A percentile compares a stretch with the other conserved stretches of the same genome.
These are phyloP conservation scores for Drosophila sordidula DNA, from an alignment of 2,888 invertebrate genomes.

Conservation along the genomic window DNA sequence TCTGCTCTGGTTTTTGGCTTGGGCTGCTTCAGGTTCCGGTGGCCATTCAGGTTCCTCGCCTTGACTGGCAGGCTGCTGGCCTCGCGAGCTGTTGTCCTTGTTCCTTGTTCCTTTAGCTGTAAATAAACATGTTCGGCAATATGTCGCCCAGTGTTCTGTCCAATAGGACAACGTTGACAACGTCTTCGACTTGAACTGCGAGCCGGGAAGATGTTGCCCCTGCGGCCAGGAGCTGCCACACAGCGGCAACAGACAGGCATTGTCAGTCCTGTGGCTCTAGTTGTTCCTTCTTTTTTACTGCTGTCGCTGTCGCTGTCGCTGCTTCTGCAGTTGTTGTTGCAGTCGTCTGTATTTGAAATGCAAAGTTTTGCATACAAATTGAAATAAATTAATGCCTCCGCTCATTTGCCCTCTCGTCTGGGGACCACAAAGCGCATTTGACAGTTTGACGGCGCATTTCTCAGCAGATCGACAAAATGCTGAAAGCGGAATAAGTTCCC, in stretches of 20 bases:
- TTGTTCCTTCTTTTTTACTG: background rate
- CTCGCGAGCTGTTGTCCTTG: constrained; percentile 60
- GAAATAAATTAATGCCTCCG: constrained; percentile 60
- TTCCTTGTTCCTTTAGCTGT: constrained; percentile 54
- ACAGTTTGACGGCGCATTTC: constrained; percentile 41
- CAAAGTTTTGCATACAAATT: constrained; percentile 63
- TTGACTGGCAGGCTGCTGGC: constrained; percentile 2
- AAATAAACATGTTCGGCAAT: constrained; percentile 78
- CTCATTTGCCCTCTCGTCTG: constrained; percentile 41
- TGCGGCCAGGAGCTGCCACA: constrained; percentile 38
- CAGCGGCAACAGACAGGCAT: constrained; percentile 37
- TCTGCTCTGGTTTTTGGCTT: constrained; percentile 10
- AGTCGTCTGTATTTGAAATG: constrained; percentile 49
- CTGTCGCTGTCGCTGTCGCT: no score
- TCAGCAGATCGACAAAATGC: constrained; percentile 9
- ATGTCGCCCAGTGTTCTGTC: constrained; percentile 59
- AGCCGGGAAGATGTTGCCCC: constrained; percentile 47
- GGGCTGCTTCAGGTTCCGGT: constrained; percentile 43
- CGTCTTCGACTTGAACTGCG: constrained; percentile 37
- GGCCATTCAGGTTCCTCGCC: constrained; percentile 20
- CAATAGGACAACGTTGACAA: constrained; percentile 22
- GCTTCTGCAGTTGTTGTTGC: constrained; percentile 23
- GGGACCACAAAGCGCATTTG: constrained; percentile 23
- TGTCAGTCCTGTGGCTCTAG: constrained; percentile 27
- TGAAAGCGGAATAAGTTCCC: background rate